These are phyloP conservation scores for Poeciliopsis occidentalis DNA, from an alignment of 2,113 vertebrate species.

Conservation along the genomic window DNA sequence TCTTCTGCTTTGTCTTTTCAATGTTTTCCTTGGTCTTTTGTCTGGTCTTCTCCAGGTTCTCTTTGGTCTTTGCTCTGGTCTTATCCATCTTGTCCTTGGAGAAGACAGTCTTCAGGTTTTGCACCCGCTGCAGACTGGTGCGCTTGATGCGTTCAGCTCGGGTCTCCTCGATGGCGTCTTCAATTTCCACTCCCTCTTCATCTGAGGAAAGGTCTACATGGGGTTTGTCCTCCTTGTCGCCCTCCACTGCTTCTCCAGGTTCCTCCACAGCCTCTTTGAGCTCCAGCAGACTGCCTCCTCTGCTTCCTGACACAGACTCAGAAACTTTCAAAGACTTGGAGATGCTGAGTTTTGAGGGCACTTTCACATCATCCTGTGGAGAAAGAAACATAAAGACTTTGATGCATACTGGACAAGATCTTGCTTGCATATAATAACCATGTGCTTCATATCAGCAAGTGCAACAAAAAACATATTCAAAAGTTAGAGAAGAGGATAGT, in stretches of 20 bases:
- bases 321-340: slow-evolving; percentile 88
- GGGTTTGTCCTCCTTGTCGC: slow-evolving; percentile 79
- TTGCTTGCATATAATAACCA: too few relatives aligned
- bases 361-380: slow-evolving; percentile 92
- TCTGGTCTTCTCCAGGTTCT: slow-evolving; percentile 90
- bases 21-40: slow-evolving; percentile 90
- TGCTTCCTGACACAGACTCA: slow-evolving; percentile 80
- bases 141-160: slow-evolving; percentile 93
- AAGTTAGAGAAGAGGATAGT: too few relatives aligned
- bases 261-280: slow-evolving; percentile 65
- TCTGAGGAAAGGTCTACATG: slow-evolving; percentile 90
- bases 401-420: not conserved
- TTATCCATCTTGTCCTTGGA: slow-evolving; percentile 93
- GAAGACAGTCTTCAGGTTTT: slow-evolving; percentile 95
- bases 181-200: slow-evolving; percentile 91
- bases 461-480: not conserved
- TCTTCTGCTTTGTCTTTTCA: slow-evolving; percentile 85
- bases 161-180: slow-evolving; percentile 90
- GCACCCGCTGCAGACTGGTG: slow-evolving; percentile 91
- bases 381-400: slow-evolving; percentile 32
- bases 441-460: not conserved
- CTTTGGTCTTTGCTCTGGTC: slow-evolving; percentile 87
- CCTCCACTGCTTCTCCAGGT: slow-evolving; percentile 62
- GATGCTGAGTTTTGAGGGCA: slow-evolving; percentile 88
- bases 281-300: slow-evolving; percentile 71